Evolutionary conservation across 2,113 vertebrate species (phyloP), one percentile per base, ranked within the genome.

Genomic region (Notothenia coriiceps): DNA sequence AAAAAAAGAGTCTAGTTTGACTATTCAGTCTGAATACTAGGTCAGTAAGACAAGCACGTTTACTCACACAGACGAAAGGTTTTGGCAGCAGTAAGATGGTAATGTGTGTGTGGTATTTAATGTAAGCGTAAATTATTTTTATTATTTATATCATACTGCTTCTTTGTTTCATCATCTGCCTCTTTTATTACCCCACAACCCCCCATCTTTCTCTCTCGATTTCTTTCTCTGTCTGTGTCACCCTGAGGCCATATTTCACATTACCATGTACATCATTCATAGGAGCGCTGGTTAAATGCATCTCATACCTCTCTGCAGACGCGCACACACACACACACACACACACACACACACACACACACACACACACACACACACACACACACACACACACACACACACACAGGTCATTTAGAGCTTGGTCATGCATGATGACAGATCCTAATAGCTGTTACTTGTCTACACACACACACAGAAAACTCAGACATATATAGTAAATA

Each of bases 201-300:
- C 66, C 29, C 46, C 9, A 78, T 74, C 56, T 17, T 14, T 61
- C 44, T 61, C 54, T 60, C 54, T 69, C 29, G 43, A 60, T 70
- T 20, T 60, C 13, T 18, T 74, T 66, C 79, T 76, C 62, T 70
- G 47, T 77, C 84, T 85, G 55, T 84, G 83, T 85, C 77, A 66
- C 70, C 90, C 88, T 44, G 2, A 79, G 80, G 92, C 88, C 0
- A 17, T 84, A 79, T 91, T 92, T 82, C 86, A 88, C 91, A 93
- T 93, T 90, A 91, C 75, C 81, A 71, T 74, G 69, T 86, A 84
- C 87, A 86, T 90, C 92, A 87, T 84, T 88, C 87, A 87, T 61
- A 76, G 61, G 8, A 70, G 63, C 77, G 72, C 72, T 79, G 74
- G n/a, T 77, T 88, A 85, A 84, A 81, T 82, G 79, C 84, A 88